Conservation (phyloP, 2,113 vertebrate species). For the Octodon degus region DNA sequence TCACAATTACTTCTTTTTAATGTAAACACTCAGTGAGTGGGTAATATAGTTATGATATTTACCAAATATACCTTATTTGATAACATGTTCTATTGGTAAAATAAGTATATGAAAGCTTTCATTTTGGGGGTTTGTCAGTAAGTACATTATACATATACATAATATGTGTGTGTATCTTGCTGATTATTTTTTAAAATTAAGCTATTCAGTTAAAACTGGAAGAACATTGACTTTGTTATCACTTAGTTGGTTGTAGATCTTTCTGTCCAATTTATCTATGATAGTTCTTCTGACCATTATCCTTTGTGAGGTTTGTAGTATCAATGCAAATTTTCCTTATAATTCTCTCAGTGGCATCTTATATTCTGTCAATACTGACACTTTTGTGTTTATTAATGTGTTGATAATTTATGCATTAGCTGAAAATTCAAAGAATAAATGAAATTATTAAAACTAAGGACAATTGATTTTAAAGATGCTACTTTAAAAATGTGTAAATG, state of each 20-base stretch:
- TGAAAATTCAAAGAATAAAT: constrained; percentile 52
- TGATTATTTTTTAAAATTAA: constrained; percentile 2
- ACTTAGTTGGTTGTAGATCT: constrained; percentile 47
- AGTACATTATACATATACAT: not conserved
- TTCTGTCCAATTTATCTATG: constrained; percentile 20
- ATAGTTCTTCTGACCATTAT: not conserved
- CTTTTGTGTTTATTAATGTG: constrained; percentile 44
- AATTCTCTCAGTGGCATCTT: constrained; percentile 55
- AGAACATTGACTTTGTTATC: constrained; percentile 60
- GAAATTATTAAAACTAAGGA: not conserved
- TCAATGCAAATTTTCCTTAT: constrained; percentile 30
- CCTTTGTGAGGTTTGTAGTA: constrained; percentile 47
- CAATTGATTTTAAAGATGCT: constrained; percentile 26
- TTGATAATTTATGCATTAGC: not conserved
- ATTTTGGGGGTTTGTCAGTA: not conserved
- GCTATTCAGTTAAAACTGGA: not conserved
- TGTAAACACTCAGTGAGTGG: not conserved
- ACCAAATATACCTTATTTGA: not conserved
- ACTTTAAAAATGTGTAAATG: not conserved
- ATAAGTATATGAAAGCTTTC: not conserved
- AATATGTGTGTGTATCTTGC: not conserved
- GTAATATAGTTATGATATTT: not conserved
- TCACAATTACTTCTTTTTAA: not conserved
- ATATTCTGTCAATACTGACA: constrained; percentile 29
- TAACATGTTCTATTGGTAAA: not conserved